These are phyloP conservation scores for Petrolisthes cinctipes DNA, from an alignment of 2,888 invertebrate species.

Conservation along the genomic window DNA sequence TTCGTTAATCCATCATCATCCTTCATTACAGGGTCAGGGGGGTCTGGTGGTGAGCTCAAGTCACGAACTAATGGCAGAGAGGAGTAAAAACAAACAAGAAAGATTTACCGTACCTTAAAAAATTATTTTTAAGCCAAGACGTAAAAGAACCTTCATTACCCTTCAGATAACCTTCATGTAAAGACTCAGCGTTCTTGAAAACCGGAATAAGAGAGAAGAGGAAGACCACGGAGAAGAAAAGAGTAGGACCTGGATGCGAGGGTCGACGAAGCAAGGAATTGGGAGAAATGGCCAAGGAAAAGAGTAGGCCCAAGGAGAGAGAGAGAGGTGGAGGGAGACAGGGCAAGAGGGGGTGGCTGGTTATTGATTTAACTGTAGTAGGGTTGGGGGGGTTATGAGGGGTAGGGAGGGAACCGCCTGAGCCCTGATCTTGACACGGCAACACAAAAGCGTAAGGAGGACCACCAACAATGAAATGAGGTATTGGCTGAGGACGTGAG, in stretches of 20 bases:
- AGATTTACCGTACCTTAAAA: not conserved
- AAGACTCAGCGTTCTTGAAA: too few species aligned
- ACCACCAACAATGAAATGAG: not conserved
- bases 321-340: conserved; percentile 5
- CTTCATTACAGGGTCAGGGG: not conserved
- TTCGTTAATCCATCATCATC: not conserved
- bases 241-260: not conserved
- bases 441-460: too few species aligned
- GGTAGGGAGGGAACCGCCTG: too few species aligned
- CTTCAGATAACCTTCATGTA: too few species aligned
- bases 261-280: not conserved
- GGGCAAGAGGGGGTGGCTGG: not conserved
- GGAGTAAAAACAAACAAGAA: not conserved
- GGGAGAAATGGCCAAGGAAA: not conserved
- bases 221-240: conserved; percentile 9
- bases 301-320: conserved; percentile 19
- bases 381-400: too few species aligned
- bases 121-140: not conserved
- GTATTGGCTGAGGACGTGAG: not conserved
- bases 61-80: not conserved
- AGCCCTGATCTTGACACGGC: too few species aligned
- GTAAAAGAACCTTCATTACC: too few species aligned
- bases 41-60: not conserved
- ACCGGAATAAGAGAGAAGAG: too few species aligned
- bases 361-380: not conserved